These are phyloP conservation scores for Potorous gilbertii DNA, from an alignment of 2,797 vertebrate species.

Conservation along the genomic window DNA sequence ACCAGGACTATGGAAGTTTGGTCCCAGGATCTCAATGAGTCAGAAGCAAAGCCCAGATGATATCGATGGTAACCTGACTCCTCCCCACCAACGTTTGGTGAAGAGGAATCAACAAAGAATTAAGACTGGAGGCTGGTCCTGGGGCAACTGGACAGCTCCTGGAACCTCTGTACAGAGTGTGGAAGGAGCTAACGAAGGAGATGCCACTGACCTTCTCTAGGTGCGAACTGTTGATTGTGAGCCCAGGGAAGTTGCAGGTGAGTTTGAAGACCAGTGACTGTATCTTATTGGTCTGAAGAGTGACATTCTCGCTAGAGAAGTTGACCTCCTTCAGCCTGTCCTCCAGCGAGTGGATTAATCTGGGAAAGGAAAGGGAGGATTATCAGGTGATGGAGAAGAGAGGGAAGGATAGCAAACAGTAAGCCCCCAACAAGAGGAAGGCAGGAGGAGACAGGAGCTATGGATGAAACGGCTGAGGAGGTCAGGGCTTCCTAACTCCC, in stretches of 20 bases:
- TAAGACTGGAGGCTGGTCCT: not conserved
- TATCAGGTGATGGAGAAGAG: not conserved
- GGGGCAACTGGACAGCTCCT: not conserved
- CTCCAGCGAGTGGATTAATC: slow-evolving; percentile 32
- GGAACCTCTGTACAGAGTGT: not conserved
- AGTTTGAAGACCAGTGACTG: slow-evolving; percentile 69
- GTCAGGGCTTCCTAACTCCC: not conserved
- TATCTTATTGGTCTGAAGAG: slow-evolving; percentile 7
- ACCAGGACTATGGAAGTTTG: too few relatives aligned
- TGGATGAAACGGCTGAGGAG: not conserved
- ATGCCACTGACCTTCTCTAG: accelerated
- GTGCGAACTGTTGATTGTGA: not conserved
- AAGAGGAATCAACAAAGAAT: not conserved
- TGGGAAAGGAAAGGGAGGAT: not conserved
- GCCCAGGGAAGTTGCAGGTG: slow-evolving; percentile 47
- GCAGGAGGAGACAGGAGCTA: not conserved
- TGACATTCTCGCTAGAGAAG: not conserved
- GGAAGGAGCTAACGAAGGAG: not conserved
- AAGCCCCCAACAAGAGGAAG: not conserved
- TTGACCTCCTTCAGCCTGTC: not conserved
- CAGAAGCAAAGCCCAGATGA: not conserved
- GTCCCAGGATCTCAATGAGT: not conserved
- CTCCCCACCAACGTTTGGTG: not conserved
- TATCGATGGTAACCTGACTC: not conserved
- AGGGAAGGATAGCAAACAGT: not conserved